Percentiles rank a stretch among this genome's conserved stretches.
Conservation (phyloP, 2,888 invertebrate genomes). For the Trichopoda pennipes region DNA sequence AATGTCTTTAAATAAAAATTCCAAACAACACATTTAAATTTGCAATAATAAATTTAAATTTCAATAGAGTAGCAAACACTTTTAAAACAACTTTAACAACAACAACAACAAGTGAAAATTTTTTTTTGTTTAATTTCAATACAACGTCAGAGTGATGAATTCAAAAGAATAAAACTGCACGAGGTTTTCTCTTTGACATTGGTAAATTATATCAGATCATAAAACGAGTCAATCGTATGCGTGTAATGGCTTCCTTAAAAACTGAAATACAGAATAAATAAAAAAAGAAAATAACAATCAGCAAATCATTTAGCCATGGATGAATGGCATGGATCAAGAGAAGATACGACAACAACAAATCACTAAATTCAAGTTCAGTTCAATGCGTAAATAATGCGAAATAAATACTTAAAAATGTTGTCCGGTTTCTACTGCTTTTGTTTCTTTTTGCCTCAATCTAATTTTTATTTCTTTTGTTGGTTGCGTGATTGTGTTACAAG, state of each 20-base stretch:
- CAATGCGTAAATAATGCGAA: conserved; percentile 66
- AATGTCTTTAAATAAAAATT: conserved; percentile 72
- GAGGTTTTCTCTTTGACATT: conserved; percentile 50
- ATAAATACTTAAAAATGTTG: conserved; percentile 63
- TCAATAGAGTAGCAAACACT: conserved; percentile 66
- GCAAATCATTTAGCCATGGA: conserved; percentile 61
- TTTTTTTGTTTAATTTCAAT: conserved; percentile 10
- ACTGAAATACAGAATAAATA: conserved; percentile 34
- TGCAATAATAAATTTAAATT: conserved; percentile 76
- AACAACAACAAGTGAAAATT: conserved; percentile 25
- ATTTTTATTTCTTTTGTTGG: conserved; percentile 34
- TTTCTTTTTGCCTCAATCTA: conserved; percentile 13
- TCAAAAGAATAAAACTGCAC: conserved; percentile 2
- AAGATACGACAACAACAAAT: conserved; percentile 48
- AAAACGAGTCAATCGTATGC: conserved; percentile 68
- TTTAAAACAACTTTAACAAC: conserved; percentile 10
- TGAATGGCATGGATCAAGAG: conserved; percentile 66
- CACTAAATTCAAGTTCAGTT: conserved; percentile 66
- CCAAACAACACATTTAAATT: conserved; percentile 76
- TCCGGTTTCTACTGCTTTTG: conserved; percentile 22
- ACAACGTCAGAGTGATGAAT: not conserved
- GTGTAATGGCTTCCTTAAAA: conserved; percentile 67
- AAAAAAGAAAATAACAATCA: conserved; percentile 33
- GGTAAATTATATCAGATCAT: conserved; percentile 66
- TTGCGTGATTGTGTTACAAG: conserved; percentile 21